phyloP scores from a whole-genome alignment of 2,113 vertebrate genomes.

The Stegostoma tigrinum region DNA sequence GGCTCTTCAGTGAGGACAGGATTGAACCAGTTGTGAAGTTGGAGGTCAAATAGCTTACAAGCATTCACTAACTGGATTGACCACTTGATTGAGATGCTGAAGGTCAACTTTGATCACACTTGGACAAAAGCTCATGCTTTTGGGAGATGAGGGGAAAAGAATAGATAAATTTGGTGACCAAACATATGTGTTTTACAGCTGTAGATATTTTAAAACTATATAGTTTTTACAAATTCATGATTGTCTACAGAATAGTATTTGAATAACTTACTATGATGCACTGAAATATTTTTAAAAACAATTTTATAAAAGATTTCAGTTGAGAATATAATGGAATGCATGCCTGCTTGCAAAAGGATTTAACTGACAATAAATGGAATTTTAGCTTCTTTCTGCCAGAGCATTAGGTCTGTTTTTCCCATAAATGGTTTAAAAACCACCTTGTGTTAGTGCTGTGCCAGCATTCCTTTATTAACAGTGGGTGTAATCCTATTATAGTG shows the following conservation, averaged over 20 bases:
- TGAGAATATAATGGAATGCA: background rate
- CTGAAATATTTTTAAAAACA: background rate
- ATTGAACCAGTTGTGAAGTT: background rate
- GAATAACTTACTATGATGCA: background rate
- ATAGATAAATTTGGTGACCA: too few relatives aligned
- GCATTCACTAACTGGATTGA: background rate
- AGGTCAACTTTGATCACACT: background rate
- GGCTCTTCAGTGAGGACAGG: background rate
- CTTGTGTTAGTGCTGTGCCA: background rate
- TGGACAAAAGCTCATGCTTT: background rate
- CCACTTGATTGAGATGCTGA: background rate
- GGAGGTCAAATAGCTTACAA: background rate
- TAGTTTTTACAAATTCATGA: background rate
- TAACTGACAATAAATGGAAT: constrained; percentile 34
- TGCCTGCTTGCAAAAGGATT: constrained; percentile 1
- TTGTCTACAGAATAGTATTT: background rate
- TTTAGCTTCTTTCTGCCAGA: constrained; percentile 27
- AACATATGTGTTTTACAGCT: background rate
- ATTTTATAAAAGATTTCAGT: background rate
- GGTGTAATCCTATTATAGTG: constrained; percentile 21
- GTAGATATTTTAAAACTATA: too few relatives aligned
- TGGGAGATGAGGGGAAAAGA: background rate
- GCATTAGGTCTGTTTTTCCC: background rate
- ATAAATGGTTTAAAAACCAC: constrained; percentile 36
- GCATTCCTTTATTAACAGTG: constrained; percentile 33